Conservation (phyloP, 2,113 vertebrate genomes). For the Dicerorhinus sumatrensis region DNA sequence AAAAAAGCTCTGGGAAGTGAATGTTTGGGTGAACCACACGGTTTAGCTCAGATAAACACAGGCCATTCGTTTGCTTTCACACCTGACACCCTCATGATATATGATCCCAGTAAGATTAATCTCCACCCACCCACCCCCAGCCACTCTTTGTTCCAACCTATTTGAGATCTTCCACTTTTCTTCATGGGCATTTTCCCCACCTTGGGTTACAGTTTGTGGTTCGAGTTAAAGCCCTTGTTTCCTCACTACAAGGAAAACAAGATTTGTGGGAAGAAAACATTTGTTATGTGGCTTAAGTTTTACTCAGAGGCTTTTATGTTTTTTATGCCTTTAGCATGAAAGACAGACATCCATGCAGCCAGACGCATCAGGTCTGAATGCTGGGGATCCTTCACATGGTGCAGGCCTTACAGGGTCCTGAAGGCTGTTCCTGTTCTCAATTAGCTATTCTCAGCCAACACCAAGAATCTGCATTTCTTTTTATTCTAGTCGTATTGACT, state of each 20-base stretch:
- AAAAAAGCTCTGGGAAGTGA: constrained; percentile 90
- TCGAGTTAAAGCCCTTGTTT: constrained; percentile 82
- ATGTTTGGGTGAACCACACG: constrained; percentile 93
- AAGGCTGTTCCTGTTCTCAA: rapidly evolving
- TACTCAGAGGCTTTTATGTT: constrained; percentile 44
- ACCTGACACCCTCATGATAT: constrained; percentile 97
- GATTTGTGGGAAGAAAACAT: constrained; percentile 83
- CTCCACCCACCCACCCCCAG: constrained; percentile 83
- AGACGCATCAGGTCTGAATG: background rate
- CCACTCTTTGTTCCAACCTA: constrained; percentile 78
- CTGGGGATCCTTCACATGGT: background rate
- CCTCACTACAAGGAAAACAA: constrained; percentile 79
- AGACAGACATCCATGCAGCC: constrained; percentile 2
- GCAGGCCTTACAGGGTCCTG: background rate
- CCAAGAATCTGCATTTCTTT: background rate
- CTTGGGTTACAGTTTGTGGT: constrained; percentile 83
- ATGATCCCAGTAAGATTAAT: constrained; percentile 98
- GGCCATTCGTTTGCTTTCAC: constrained; percentile 97
- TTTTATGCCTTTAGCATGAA: constrained; percentile 42
- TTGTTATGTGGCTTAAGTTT: constrained; percentile 79
- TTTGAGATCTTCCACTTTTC: constrained; percentile 84
- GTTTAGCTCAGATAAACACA: constrained; percentile 98
- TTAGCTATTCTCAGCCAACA: rapidly evolving
- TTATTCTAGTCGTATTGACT: background rate
- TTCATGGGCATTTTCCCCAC: constrained; percentile 81